These are phyloP conservation scores for Drosophila arawakana DNA, from an alignment of 1,140 invertebrate genomes.

Conservation along the genomic window DNA sequence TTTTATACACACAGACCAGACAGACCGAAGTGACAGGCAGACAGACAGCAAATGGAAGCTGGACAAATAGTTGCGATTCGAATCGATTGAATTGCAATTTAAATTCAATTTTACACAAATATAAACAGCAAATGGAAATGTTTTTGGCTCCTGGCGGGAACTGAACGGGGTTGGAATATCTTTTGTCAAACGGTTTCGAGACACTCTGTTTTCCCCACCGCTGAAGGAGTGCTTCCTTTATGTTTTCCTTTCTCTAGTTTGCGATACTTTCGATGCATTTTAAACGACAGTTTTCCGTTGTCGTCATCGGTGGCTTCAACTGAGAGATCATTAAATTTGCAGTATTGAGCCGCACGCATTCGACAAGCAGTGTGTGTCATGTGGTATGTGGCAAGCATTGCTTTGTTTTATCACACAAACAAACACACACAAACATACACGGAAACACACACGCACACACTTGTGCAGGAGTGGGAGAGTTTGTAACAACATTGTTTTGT, in stretches of 20 bases:
- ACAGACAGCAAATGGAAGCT: background rate
- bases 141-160: no score
- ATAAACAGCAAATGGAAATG: slow-evolving; percentile 11
- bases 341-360: slow-evolving; percentile 26
- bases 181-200: slow-evolving; percentile 25
- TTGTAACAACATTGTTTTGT: slow-evolving; percentile 30
- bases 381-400: slow-evolving; percentile 10
- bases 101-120: slow-evolving; percentile 69
- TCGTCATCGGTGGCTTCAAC: slow-evolving; percentile 24
- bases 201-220: slow-evolving; percentile 32
- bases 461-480: background rate
- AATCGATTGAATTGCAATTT: slow-evolving; percentile 71
- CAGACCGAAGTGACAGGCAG: background rate
- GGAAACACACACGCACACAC: no score
- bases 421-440: background rate
- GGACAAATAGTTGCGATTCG: slow-evolving; percentile 29
- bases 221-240: slow-evolving; percentile 10
- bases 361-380: slow-evolving; percentile 14
- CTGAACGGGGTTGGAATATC: background rate
- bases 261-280: slow-evolving; percentile 19
- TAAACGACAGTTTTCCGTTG: slow-evolving; percentile 29
- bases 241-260: slow-evolving; percentile 4
- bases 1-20: background rate
- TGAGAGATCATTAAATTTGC: slow-evolving; percentile 66
- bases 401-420: slow-evolving; percentile 14